A percentile compares a stretch with the other conserved stretches of the same genome.
Evolutionary conservation across 30 jellyfish, hydroid and myxozoan genomes (phyloP).

Genomic region (Aurelia aurita): DNA sequence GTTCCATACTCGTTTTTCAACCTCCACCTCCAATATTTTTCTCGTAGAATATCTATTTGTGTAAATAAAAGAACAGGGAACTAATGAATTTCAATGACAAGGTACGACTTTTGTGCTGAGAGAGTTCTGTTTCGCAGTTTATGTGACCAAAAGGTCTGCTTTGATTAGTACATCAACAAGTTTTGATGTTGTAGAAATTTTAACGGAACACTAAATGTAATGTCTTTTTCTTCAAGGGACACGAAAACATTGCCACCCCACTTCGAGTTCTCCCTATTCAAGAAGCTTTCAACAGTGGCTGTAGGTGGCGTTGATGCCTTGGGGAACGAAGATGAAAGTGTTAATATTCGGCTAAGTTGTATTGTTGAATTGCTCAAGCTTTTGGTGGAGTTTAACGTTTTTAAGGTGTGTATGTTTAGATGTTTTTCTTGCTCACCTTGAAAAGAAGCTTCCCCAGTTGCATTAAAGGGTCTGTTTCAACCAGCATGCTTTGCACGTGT

Average conservation of each 20-base stretch:
- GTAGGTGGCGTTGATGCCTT: background rate
- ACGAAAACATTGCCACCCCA: conserved; percentile 26
- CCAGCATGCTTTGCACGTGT: no score
- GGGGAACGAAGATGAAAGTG: background rate
- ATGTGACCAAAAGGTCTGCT: no score
- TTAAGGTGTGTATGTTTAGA: background rate
- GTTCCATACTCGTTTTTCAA: no score
- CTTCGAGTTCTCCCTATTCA: conserved; percentile 32
- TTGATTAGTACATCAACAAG: no score
- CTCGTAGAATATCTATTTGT: no score
- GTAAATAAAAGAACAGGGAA: no score
- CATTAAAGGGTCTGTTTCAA: no score
- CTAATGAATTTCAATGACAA: no score
- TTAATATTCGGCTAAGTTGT: background rate
- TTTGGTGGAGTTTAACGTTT: conserved; percentile 14
- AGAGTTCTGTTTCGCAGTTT: no score
- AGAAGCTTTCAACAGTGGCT: conserved; percentile 10
- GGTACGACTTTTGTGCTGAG: no score
- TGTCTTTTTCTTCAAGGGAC: background rate
- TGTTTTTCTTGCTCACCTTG: background rate
- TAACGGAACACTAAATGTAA: background rate
- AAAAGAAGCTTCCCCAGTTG: background rate
- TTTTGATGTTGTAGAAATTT: no score
- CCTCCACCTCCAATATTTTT: no score
- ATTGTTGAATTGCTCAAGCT: conserved; percentile 1